phyloP scores from a whole-genome alignment of 2,113 vertebrate genomes.

The Mugil cephalus region DNA sequence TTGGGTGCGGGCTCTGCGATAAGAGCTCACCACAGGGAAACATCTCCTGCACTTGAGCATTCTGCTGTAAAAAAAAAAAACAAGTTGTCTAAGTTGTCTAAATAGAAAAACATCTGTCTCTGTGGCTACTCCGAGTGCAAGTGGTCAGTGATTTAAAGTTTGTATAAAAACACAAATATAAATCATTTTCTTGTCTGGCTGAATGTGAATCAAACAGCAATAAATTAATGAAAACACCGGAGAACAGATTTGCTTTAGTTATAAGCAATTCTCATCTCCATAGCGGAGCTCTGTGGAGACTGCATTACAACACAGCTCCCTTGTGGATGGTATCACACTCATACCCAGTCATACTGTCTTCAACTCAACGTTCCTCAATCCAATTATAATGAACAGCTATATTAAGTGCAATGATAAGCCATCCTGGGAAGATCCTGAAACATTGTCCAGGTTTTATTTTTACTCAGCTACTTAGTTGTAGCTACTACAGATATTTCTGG shows the following conservation, averaged over 20 bases:
- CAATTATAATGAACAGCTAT: slow-evolving; percentile 14
- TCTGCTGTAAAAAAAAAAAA: slow-evolving; percentile 15
- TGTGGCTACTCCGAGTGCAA: slow-evolving; percentile 9
- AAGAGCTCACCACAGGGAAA: slow-evolving; percentile 15
- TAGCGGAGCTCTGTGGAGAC: slow-evolving; percentile 24
- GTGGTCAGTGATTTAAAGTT: too few relatives aligned
- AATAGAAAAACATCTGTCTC: slow-evolving; percentile 17
- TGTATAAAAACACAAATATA: too few relatives aligned
- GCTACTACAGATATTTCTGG: slow-evolving; percentile 11
- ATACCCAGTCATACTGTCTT: slow-evolving; percentile 1
- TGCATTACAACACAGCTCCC: slow-evolving; percentile 35
- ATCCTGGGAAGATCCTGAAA: too few relatives aligned
- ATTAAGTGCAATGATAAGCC: slow-evolving; percentile 2
- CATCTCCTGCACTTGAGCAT: slow-evolving; percentile 13
- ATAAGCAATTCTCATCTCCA: slow-evolving; percentile 25
- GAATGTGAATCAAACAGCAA: slow-evolving; percentile 13
- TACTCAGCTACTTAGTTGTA: background rate
- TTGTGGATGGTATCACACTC: slow-evolving; percentile 37
- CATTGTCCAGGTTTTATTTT: too few relatives aligned
- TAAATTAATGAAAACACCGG: slow-evolving; percentile 9
- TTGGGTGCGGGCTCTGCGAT: slow-evolving; percentile 15
- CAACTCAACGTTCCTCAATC: background rate
- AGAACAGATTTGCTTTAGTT: slow-evolving; percentile 14
- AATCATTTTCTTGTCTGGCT: background rate
- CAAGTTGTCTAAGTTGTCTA: slow-evolving; percentile 2